These are phyloP conservation scores for Zygaena filipendulae DNA, from an alignment of 2,888 invertebrate genomes.

Conservation along the genomic window DNA sequence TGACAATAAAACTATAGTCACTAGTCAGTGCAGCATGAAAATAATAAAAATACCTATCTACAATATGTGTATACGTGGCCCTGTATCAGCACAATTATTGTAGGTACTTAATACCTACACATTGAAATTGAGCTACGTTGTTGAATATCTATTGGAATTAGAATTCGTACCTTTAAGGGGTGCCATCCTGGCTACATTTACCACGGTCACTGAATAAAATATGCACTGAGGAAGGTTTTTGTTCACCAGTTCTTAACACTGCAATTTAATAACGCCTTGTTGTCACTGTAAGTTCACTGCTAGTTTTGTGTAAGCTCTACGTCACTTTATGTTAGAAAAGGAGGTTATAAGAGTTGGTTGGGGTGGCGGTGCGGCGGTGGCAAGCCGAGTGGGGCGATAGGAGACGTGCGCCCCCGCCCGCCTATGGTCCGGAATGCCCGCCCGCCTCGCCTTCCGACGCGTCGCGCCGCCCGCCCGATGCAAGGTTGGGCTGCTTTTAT, in stretches of 20 bases:
- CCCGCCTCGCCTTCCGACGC: constrained; percentile 30
- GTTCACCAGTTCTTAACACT: constrained; percentile 28
- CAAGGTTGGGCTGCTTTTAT: constrained; percentile 32
- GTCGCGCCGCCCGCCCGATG: constrained; percentile 27
- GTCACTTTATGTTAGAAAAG: constrained; percentile 51
- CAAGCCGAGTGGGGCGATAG: constrained; percentile 16
- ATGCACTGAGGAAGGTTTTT: constrained; percentile 55
- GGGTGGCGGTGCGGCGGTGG: constrained; percentile 23
- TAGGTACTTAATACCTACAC: no score
- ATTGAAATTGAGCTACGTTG: no score
- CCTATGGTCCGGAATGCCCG: constrained; percentile 46
- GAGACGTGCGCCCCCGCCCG: constrained; percentile 48
- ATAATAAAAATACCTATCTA: no score
- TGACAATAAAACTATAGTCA: no score
- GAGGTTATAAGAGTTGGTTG: constrained; percentile 41
- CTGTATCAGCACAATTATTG: no score
- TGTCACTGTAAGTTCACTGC: no score
- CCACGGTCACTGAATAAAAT: constrained; percentile 61
- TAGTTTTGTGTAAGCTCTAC: constrained; percentile 35
- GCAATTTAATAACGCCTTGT: no score
- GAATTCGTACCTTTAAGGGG: constrained; percentile 55
- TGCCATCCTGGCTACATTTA: constrained; percentile 58
- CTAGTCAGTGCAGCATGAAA: no score
- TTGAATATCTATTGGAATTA: no score
- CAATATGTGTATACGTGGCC: no score